Evolutionary conservation across 2,888 invertebrate species (phyloP).

Genomic region (Pantelozetes paolii): DNA sequence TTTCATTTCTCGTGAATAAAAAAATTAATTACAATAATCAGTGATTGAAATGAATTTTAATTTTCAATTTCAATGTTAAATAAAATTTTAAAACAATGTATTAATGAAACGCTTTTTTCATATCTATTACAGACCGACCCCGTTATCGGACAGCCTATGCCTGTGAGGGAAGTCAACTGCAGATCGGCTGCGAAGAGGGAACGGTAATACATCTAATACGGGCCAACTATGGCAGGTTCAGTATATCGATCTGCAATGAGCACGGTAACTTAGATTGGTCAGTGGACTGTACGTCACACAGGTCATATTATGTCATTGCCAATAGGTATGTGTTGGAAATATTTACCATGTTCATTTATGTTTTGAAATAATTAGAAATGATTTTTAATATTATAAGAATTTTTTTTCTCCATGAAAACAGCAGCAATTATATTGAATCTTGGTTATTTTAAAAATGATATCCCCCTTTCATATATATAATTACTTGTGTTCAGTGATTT

Average conservation of each 20-base stretch:
- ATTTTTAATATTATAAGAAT: no score
- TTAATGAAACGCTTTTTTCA: background rate
- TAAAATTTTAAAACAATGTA: background rate
- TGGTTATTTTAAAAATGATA: no score
- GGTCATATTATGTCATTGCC: slow-evolving; percentile 78
- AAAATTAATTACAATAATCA: no score
- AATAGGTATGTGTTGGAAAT: slow-evolving; percentile 67
- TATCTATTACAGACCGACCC: slow-evolving; percentile 10
- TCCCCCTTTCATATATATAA: no score
- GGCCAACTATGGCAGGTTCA: slow-evolving; percentile 87
- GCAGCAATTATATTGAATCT: background rate
- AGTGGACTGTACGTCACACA: slow-evolving; percentile 88
- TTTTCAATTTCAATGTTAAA: no score
- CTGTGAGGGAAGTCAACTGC: slow-evolving; percentile 84
- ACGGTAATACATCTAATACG: slow-evolving; percentile 83
- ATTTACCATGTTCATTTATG: no score
- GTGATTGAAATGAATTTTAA: no score
- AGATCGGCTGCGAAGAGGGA: slow-evolving; percentile 80
- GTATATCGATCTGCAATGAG: slow-evolving; percentile 92
- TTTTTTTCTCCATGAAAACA: background rate
- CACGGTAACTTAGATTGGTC: slow-evolving; percentile 93
- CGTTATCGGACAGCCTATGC: slow-evolving; percentile 83
- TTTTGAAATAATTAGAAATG: no score
- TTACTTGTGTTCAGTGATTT: no score
- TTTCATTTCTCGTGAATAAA: no score